A percentile compares a stretch with the other conserved stretches of the same genome.
Conservation (phyloP, 1,140 invertebrate species). For the Caenorhabditis briggsae region DNA sequence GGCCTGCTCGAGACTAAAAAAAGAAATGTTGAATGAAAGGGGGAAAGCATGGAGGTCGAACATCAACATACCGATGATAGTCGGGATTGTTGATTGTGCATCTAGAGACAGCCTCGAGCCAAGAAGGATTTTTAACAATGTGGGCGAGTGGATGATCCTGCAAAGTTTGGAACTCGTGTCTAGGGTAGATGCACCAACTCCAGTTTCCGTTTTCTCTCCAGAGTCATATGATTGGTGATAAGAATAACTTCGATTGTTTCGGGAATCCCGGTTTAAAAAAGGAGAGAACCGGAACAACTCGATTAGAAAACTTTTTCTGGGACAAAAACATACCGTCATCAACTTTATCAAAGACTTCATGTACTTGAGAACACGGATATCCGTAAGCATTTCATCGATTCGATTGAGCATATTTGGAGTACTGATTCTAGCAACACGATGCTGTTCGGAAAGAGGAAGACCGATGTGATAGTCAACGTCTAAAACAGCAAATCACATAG, state of each 20-base stretch:
- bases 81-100: slow-evolving; percentile 65
- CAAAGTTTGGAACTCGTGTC: background rate
- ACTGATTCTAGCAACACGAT: slow-evolving; percentile 69
- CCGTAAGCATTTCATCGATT: slow-evolving; percentile 64
- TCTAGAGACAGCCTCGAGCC: slow-evolving; percentile 67
- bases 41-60: too few species aligned
- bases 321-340: slow-evolving; percentile 58
- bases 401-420: slow-evolving; percentile 64
- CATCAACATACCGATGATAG: slow-evolving; percentile 68
- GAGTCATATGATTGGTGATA: slow-evolving; percentile 46
- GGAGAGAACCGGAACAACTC: background rate
- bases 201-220: slow-evolving; percentile 8
- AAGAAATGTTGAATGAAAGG: slow-evolving; percentile 34
- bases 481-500: background rate
- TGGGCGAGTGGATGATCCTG: slow-evolving; percentile 62
- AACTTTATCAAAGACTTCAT: slow-evolving; percentile 57
- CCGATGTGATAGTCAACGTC: slow-evolving; percentile 69
- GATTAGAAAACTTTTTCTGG: background rate
- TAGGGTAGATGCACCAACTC: slow-evolving; percentile 53
- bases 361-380: slow-evolving; percentile 68
- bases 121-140: slow-evolving; percentile 68
- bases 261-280: slow-evolving; percentile 21
- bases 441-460: slow-evolving; percentile 66
- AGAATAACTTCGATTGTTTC: slow-evolving; percentile 29
- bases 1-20: slow-evolving; percentile 69